A percentile compares a stretch with the other conserved stretches of the same genome.
Conservation (phyloP, 2,113 vertebrate genomes). For the Hylia prasina region DNA sequence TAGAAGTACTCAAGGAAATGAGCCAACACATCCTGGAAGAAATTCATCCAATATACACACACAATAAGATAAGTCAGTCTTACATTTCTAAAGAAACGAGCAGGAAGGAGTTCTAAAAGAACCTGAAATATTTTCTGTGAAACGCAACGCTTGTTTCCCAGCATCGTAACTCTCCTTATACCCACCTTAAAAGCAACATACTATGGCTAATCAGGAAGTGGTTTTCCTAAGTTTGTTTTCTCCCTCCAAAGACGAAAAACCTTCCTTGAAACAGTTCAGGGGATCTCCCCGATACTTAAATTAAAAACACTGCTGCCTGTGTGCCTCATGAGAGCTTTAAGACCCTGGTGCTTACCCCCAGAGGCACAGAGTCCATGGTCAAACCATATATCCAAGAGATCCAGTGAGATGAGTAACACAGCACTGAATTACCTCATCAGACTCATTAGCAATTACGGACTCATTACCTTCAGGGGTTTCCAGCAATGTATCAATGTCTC, state of each 20-base stretch:
- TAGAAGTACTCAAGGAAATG: constrained; percentile 72
- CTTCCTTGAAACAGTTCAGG: not conserved
- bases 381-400: not conserved
- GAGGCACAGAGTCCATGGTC: not conserved
- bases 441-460: too few relatives aligned
- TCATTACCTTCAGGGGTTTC: not conserved
- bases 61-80: constrained; percentile 46
- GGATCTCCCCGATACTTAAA: not conserved
- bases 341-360: not conserved
- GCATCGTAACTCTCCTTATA: not conserved
- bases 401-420: not conserved
- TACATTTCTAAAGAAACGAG: constrained; percentile 15
- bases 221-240: not conserved
- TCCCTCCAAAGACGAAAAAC: not conserved
- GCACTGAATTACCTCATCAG: not conserved
- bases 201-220: not conserved
- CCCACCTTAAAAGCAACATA: not conserved
- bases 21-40: constrained; percentile 72
- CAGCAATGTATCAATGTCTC: not conserved
- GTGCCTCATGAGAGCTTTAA: not conserved
- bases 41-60: constrained; percentile 42
- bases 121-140: constrained; percentile 21
- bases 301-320: not conserved
- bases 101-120: constrained; percentile 2
- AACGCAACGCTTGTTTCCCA: constrained; percentile 3